A percentile compares a stretch with the other conserved stretches of the same genome.
Conservation (phyloP, 2,888 invertebrate species). For the Cryptocephalus primarius region DNA sequence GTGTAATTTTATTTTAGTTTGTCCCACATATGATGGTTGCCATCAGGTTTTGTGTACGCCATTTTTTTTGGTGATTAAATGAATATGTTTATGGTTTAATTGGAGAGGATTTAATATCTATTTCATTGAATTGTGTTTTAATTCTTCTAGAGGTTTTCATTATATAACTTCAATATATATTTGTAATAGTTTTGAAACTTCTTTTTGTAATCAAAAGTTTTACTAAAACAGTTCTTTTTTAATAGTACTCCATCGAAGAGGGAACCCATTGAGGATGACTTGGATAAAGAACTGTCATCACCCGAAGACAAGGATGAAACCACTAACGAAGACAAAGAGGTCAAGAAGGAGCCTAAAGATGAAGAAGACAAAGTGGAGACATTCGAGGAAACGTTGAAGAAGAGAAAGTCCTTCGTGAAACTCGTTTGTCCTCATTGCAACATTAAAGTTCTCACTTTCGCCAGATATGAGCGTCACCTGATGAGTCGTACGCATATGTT, state of each 20-base stretch:
- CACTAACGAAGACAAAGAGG: slow-evolving; percentile 16
- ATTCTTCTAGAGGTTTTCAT: too few species aligned
- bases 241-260: slow-evolving; percentile 6
- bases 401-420: slow-evolving; percentile 48
- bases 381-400: not conserved
- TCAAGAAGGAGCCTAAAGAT: not conserved
- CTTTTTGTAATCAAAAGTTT: not conserved
- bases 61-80: too few species aligned
- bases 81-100: too few species aligned
- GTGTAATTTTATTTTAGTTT: too few species aligned
- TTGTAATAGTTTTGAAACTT: not conserved
- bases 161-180: too few species aligned
- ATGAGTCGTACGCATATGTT: slow-evolving; percentile 59
- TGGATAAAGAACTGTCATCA: slow-evolving; percentile 32
- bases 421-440: slow-evolving; percentile 69
- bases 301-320: slow-evolving; percentile 31
- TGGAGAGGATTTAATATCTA: too few species aligned
- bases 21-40: too few species aligned
- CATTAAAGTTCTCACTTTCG: slow-evolving; percentile 62
- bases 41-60: too few species aligned
- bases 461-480: slow-evolving; percentile 64
- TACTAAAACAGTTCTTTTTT: not conserved
- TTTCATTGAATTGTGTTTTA: too few species aligned
- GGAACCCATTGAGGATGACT: slow-evolving; percentile 16
- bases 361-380: not conserved